Percentiles rank a stretch among this genome's conserved stretches.
phyloP scores from a whole-genome alignment of 2,797 vertebrate species.

The Acanthiza pusilla region DNA sequence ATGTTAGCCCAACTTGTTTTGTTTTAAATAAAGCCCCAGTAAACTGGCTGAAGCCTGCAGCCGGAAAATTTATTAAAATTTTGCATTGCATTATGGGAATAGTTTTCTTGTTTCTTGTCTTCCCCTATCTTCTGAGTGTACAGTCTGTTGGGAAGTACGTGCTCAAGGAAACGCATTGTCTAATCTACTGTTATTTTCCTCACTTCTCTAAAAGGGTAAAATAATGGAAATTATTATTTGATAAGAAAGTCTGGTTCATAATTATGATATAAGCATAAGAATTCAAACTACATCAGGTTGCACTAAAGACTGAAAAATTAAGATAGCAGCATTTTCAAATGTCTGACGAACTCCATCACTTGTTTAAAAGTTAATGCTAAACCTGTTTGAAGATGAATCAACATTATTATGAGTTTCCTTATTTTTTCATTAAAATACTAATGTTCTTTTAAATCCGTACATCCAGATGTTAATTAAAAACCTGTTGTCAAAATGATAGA shows the following conservation, averaged over 20 bases:
- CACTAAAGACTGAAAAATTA: neutral
- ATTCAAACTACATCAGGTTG: neutral
- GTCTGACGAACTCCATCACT: neutral
- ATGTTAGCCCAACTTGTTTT: neutral
- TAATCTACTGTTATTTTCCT: neutral
- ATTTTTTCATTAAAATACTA: neutral
- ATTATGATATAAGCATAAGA: neutral
- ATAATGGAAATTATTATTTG: neutral
- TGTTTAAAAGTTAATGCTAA: neutral
- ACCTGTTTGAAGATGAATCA: neutral
- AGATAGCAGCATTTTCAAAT: neutral
- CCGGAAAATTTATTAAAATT: neutral
- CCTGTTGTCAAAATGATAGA: neutral
- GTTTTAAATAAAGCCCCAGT: neutral
- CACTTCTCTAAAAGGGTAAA: neutral
- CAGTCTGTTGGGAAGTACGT: neutral
- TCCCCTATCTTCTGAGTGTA: neutral
- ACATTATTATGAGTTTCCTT: neutral
- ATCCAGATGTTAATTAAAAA: conserved; percentile 9
- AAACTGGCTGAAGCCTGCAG: neutral
- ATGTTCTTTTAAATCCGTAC: neutral
- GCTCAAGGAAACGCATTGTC: neutral
- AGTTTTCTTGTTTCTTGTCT: neutral
- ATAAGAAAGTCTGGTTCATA: neutral
- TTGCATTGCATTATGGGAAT: neutral